Conservation (phyloP, 2,797 vertebrate species). For the Alca torda region DNA sequence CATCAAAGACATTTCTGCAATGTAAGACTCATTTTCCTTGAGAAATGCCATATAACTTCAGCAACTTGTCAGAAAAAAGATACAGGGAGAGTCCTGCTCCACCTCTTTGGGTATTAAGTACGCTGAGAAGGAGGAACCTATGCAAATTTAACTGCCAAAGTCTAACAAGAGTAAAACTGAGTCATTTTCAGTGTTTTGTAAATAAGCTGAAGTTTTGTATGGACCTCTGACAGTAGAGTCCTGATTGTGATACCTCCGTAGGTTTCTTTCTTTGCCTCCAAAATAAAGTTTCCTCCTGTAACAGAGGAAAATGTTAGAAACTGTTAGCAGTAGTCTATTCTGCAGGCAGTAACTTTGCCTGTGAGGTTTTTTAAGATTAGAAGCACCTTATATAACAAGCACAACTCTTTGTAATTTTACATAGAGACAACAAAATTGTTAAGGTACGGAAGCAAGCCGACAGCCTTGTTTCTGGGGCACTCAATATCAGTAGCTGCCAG, state of each 20-base stretch:
- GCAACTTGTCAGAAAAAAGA: neutral
- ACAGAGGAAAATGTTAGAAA: neutral
- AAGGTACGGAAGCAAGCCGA: neutral
- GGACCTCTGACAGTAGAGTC: neutral
- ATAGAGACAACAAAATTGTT: neutral
- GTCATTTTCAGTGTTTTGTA: neutral
- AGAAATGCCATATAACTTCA: neutral
- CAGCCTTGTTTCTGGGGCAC: neutral
- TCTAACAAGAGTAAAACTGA: neutral
- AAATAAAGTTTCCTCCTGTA: neutral
- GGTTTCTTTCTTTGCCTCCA: neutral
- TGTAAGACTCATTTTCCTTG: neutral
- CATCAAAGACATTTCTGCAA: neutral
- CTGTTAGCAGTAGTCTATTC: neutral
- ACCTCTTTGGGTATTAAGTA: neutral
- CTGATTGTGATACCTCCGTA: neutral
- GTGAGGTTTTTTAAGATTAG: neutral
- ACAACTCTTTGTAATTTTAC: neutral
- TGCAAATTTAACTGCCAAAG: neutral
- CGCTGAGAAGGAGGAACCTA: neutral
- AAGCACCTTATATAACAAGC: neutral
- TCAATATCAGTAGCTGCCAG: neutral
- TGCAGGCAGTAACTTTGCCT: neutral
- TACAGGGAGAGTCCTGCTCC: neutral
- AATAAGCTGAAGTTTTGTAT: neutral